phyloP scores from a whole-genome alignment of 2,797 vertebrate genomes.

The Chelonia mydas region DNA sequence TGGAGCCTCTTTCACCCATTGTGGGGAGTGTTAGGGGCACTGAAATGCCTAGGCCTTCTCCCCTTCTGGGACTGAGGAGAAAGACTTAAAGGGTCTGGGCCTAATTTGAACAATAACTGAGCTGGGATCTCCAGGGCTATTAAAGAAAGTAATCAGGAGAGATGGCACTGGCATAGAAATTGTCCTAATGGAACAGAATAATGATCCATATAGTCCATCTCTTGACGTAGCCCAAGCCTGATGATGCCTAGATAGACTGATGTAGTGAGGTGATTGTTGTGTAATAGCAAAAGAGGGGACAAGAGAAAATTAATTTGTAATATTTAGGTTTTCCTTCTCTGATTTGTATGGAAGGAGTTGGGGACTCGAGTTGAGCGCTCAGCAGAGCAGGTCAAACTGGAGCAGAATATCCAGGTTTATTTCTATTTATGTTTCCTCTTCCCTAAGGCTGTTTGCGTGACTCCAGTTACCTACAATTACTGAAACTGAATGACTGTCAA shows the following conservation, averaged over 20 bases:
- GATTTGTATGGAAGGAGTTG: rapidly evolving
- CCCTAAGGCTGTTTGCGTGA: rapidly evolving
- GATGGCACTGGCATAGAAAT: not conserved
- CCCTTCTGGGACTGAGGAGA: not conserved
- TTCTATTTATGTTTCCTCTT: not conserved
- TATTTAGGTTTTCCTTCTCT: not conserved
- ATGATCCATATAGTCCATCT: not conserved
- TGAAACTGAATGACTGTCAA: rapidly evolving
- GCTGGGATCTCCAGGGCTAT: not conserved
- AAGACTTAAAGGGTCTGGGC: not conserved
- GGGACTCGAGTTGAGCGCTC: not conserved
- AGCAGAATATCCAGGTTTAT: not conserved
- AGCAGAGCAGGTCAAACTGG: rapidly evolving
- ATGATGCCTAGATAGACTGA: not conserved
- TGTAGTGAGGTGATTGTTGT: not conserved
- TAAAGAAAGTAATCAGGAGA: not conserved
- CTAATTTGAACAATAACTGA: rapidly evolving
- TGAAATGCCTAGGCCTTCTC: rapidly evolving
- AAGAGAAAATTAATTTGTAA: rapidly evolving
- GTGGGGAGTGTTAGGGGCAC: rapidly evolving
- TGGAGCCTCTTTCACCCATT: not conserved
- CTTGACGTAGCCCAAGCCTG: not conserved
- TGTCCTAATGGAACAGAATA: not conserved
- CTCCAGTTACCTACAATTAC: not conserved
- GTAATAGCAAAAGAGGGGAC: not conserved